Base-by-base conservation (phyloP, 2,888 invertebrate species). In the Adineta ricciae region DNA sequence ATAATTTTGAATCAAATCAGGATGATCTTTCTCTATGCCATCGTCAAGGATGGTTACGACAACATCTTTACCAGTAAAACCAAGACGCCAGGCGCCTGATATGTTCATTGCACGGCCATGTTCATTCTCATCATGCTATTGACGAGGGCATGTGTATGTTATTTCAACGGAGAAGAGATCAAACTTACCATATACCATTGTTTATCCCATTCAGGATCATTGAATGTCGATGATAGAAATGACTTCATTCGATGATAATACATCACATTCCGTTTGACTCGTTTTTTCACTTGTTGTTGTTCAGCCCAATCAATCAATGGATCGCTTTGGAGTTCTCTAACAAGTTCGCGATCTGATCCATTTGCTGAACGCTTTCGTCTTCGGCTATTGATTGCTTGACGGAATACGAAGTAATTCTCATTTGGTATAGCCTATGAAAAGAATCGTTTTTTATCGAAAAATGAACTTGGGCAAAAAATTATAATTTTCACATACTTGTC, bases 1-100 rank as follows among this genome's bases (percentile, higher is more conserved):
- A 91, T 96, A 97, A 92, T 97, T 97, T 88, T 93, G 93, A 85
- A 93, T 91, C 87, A 97, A 93, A 91, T 97, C 97, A 0, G 97
- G 97, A 92, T 97, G 97, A 91, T 96, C 95, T 86, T 95, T 96
- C 90, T 97, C 97, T 72, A 97, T 92, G 46, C 97, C 97, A 90
- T 97, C 97, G 90, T 98, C 97, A 84, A 98, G 93, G 88, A 98
- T 97, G 83, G 97, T 96, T 87, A 98, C 97, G 32, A 97, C 96
- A 36, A 97, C 94, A 54, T 96, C 96, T 88, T 94, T 94, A 54
- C 97, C 98, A 0, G 97, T 97, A 89, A 95, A 93, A 84, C 96
- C 97, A 90, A 95, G 94, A 89, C 93, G 93, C 97, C 98, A 98
- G 56, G 96, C 97, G 85, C 94, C 95, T 89, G 95, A 94, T 87